These are phyloP conservation scores for Bellardia bayeri DNA, from an alignment of 2,888 invertebrate species.

Conservation along the genomic window DNA sequence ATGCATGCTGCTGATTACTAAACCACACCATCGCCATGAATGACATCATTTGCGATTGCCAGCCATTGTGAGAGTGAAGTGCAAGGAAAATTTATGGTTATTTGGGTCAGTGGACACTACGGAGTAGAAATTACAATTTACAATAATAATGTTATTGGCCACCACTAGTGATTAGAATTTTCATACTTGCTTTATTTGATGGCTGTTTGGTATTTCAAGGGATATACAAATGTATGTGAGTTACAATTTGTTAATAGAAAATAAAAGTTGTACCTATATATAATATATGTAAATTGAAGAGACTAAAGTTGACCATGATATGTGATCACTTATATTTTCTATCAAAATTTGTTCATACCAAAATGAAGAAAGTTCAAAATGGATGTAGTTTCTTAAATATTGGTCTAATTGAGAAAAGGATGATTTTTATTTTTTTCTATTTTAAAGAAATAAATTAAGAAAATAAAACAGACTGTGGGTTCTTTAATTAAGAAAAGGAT, in stretches of 20 bases:
- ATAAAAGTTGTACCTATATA: no score
- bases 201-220: neutral
- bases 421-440: no score
- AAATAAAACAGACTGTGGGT: no score
- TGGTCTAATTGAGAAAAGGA: no score
- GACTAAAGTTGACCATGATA: no score
- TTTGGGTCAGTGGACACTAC: slow-evolving; percentile 62
- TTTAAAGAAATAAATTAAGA: no score
- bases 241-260: neutral
- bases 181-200: neutral
- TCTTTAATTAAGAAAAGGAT: no score
- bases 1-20: slow-evolving; percentile 63
- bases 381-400: no score
- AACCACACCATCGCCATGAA: slow-evolving; percentile 53
- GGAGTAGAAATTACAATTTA: slow-evolving; percentile 31
- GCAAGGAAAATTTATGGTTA: slow-evolving; percentile 56
- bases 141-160: slow-evolving; percentile 50
- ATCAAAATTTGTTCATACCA: no score
- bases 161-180: slow-evolving; percentile 54
- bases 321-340: no score
- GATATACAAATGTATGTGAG: neutral
- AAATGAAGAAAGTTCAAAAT: no score
- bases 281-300: no score
- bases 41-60: slow-evolving; percentile 56
- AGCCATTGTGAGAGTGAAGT: slow-evolving; percentile 25